Base-by-base conservation (phyloP, 1,140 invertebrate species). In the Temnothorax nylanderi region DNA sequence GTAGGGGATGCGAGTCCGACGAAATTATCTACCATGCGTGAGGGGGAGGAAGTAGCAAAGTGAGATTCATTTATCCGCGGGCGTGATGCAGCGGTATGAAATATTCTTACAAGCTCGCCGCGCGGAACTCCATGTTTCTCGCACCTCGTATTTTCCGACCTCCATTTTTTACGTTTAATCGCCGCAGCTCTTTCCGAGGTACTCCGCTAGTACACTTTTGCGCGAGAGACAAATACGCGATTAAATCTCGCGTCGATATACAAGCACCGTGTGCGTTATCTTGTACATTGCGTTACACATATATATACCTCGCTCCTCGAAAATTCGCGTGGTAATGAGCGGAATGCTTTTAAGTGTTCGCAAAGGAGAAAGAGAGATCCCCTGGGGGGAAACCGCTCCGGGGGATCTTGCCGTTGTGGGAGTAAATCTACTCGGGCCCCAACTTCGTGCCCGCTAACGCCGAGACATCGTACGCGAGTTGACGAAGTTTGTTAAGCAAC, bases 401-500 rank as follows among this genome's bases (percentile, higher is more conserved):
- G 65, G 34, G 67, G 67, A 81, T 58, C 64, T 58, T 21, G 8
- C 32, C 21, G 78, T 64, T 80, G 62, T 6, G 41, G n/a, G 67
- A 56, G 26, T 32, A 26, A 62, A 75, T 75, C 54, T 49, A 56
- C 69, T 32, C 26, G 37, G 37, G 37, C 3, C 3, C 37, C 34
- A 75, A 74, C 69, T 84, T 71, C 13, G 78, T 74, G 13, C 18
- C n/a, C 67, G 67, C 80, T 74, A 81, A 81, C 64, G 37, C 67
- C 54, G 69, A 74, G 80, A 16, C 69, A 26, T 82, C n/a, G 69
- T 41, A 26, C 69, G 69, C 41, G 54, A 75, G 41, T 84, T 60
- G 80, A 84, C 69, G 69, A 84, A 84, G 80, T 84, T 84, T 84
- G 80, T 84, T 84, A 75, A 75, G 80, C 80, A 49, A 37, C 80